Conservation (phyloP, 2,113 vertebrate species). For the Macroglossus sobrinus region DNA sequence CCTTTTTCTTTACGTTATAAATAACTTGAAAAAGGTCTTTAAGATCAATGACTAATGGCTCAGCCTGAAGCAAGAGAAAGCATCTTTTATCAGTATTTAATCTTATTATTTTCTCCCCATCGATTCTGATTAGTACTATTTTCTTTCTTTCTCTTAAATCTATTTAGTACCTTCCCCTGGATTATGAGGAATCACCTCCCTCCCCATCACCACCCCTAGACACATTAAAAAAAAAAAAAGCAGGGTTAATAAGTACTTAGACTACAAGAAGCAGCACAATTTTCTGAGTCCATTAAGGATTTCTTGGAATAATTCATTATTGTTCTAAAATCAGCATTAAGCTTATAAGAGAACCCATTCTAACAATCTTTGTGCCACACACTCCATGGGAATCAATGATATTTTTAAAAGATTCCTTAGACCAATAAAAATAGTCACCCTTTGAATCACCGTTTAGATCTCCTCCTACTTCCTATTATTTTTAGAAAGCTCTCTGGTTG, state of each 20-base stretch:
- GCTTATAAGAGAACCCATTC: not conserved
- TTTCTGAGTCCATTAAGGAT: not conserved
- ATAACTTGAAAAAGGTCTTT: slow-evolving; percentile 98
- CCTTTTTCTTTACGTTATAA: slow-evolving; percentile 94
- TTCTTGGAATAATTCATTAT: not conserved
- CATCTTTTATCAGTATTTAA: slow-evolving; percentile 10
- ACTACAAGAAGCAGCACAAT: not conserved
- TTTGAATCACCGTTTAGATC: not conserved
- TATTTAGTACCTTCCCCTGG: not conserved
- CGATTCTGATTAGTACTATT: not conserved
- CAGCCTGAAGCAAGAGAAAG: slow-evolving; percentile 84
- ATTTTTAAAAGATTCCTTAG: not conserved
- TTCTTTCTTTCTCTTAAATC: not conserved
- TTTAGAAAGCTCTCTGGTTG: not conserved
- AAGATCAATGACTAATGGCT: slow-evolving; percentile 94
- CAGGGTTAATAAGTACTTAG: not conserved
- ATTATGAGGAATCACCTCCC: not conserved
- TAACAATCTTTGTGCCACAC: not conserved
- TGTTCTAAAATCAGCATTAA: not conserved
- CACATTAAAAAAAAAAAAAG: not conserved
- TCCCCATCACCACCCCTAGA: not conserved
- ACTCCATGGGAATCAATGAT: not conserved
- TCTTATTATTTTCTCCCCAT: not conserved
- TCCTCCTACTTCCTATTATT: not conserved
- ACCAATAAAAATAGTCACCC: not conserved